These are phyloP conservation scores for Mobula hypostoma DNA, from an alignment of 2,113 vertebrate genomes.

Conservation along the genomic window DNA sequence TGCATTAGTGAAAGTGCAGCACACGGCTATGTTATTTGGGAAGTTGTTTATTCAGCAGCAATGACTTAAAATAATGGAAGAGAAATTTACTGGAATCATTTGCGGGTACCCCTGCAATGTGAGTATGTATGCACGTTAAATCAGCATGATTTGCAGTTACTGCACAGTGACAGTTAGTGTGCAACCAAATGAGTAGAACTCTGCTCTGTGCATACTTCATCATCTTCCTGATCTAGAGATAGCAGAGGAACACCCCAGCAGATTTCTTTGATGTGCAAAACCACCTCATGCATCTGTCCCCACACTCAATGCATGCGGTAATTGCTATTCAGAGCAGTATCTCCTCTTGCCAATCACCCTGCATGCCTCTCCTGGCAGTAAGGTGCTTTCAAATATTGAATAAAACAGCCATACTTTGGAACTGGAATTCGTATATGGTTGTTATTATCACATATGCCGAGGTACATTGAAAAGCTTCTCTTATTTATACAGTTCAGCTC, in stretches of 20 bases:
- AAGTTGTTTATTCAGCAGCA: neutral
- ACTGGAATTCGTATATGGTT: too few relatives aligned
- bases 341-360: neutral
- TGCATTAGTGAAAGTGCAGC: neutral
- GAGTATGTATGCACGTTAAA: neutral
- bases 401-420: neutral
- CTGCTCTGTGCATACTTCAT: neutral
- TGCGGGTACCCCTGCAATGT: too few relatives aligned
- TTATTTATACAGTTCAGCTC: too few relatives aligned
- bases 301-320: neutral
- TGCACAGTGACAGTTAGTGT: neutral
- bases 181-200: neutral
- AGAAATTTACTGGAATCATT: neutral
- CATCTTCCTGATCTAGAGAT: neutral
- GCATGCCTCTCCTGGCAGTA: neutral
- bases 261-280: neutral
- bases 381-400: neutral
- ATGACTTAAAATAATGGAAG: neutral
- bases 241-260: neutral
- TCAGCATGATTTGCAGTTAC: neutral
- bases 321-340: neutral
- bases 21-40: too few relatives aligned
- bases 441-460: too few relatives aligned
- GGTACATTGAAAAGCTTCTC: too few relatives aligned
- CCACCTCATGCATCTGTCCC: neutral